phyloP scores from a whole-genome alignment of 1,140 invertebrate species.

The Lordiphosa mommai region DNA sequence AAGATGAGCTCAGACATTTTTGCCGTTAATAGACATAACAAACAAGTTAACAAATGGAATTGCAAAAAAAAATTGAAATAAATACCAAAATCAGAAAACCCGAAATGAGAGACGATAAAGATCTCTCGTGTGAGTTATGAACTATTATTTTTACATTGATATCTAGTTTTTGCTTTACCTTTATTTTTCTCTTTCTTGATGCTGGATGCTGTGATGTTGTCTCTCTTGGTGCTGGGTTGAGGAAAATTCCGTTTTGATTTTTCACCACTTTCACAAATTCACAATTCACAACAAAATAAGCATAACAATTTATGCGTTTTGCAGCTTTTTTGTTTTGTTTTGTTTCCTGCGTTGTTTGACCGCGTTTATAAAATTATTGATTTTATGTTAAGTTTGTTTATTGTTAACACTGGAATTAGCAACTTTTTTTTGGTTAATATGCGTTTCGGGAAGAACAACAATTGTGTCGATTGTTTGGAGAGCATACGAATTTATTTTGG shows the following conservation, averaged over 20 bases:
- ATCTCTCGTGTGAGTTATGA: background rate
- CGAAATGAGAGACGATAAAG: background rate
- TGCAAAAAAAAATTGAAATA: slow-evolving; percentile 15
- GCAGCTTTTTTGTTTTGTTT: slow-evolving; percentile 20
- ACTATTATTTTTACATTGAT: slow-evolving; percentile 6
- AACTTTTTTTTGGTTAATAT: too few relatives aligned
- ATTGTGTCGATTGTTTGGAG: too few relatives aligned
- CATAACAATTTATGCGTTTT: slow-evolving; percentile 14
- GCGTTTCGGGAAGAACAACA: too few relatives aligned
- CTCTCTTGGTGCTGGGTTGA: background rate
- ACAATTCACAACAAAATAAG: slow-evolving; percentile 36
- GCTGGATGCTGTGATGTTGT: slow-evolving; percentile 2
- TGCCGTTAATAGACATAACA: slow-evolving; percentile 59
- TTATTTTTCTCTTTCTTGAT: slow-evolving; percentile 18
- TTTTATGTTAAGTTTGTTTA: too few relatives aligned
- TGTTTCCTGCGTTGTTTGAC: slow-evolving; percentile 1
- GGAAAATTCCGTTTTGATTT: slow-evolving; percentile 22
- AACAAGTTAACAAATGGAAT: slow-evolving; percentile 37
- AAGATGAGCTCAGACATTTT: slow-evolving; percentile 54
- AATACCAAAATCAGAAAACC: background rate
- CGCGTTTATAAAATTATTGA: too few relatives aligned
- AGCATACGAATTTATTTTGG: too few relatives aligned
- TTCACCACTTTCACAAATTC: slow-evolving; percentile 43
- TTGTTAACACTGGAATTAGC: too few relatives aligned
- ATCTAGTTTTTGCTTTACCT: slow-evolving; percentile 22